Base-by-base conservation (phyloP, 2,888 invertebrate species). In the Synergus umbraculus region DNA sequence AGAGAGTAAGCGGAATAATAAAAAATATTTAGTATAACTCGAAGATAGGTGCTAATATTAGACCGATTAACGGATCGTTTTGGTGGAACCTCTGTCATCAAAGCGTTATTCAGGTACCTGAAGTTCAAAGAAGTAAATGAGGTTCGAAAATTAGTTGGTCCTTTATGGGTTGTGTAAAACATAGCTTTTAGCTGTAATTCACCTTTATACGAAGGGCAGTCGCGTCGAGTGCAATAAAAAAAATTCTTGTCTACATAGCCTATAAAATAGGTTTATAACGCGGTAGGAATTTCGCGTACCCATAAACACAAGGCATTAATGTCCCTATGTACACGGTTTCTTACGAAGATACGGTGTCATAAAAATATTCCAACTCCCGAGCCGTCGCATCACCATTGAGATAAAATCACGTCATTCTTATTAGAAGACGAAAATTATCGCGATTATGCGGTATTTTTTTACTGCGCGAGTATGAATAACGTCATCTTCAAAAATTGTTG, bases 251-350 rank as follows among this genome's bases (percentile, higher is more conserved):
- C 88, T 87, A 89, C 89, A 87, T 90, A 88, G 89, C 87, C 89
- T 90, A 90, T 91, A 91, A 92, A 91, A 91, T 91, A 91, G 91
- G 90, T 91, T 91, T 91, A 91, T 89, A 88, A 87, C 88, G 86
- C 86, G 88, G 81, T 85, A 86, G 90, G 91, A 92, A 92, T 92
- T 91, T 92, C 91, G 90, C 91, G 87, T 88, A 86, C 87, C 89
- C 90, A 91, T 91, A 91, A 91, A 91, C 83, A 82, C 84, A 77
- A 22, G 81, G 82, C 82, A 81, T 83, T 78, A 78, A 78, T 63
- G 78, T 86, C 85, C 83, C 83, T 18, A 76, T 58, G 37, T 63
- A 79, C 80, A 79, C 80, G 82, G 0, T 22, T 60, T 12, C 60
- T 60, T 22, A 60, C 18, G 18, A 22, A 60, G 12, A 60, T 60